Evolutionary conservation across 2,888 invertebrate genomes (phyloP), one percentile per base, ranked within the genome.

Genomic region (Timandra comae): DNA sequence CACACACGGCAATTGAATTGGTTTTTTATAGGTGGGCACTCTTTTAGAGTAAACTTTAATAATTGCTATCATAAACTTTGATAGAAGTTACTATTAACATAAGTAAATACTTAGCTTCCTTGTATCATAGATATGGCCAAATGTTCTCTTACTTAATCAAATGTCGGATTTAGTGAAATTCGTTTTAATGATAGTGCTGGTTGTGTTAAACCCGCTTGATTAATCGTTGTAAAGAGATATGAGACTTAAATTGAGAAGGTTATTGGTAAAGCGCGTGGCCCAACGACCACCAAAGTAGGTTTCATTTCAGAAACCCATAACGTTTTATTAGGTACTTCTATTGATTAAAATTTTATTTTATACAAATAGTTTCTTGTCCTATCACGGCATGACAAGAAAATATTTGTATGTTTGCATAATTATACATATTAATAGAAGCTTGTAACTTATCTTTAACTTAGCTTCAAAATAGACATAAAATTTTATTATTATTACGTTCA

Each of bases 121-220:
- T 35, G 39, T 43, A 48, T 44, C 37, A 46, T 48, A 36, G 33
- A 34, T 45, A 43, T 46, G 41, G 54, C 53, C 46, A 50, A 57
- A 59, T 65, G 62, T 74, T 76, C 72, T 76, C 75, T 82, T 77
- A 80, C 75, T 82, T 77, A 80, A 79, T 81, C 79, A 78, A 78
- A 78, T 49, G 81, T 84, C 81, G 63, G 84, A 82, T 82, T 80
- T 80, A 68, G 74, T 70, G 63, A 77, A 73, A 77, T 79, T 76
- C 66, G 58, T 63, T 74, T 65, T 78, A 80, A 78, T 79, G 71
- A 78, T 74, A 73, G 71, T 63, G 63, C 65, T 68, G 61, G 63
- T 59, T 49, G 64, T 61, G 67, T 61, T 81, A 80, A 82, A 72
- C 75, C 65, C 41, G 37, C 47, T 55, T 81, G 79, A 84, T 80